Evolutionary conservation across 2,113 vertebrate genomes (phyloP), one percentile per base, ranked within the genome.

Genomic region (Anoplopoma fimbria): DNA sequence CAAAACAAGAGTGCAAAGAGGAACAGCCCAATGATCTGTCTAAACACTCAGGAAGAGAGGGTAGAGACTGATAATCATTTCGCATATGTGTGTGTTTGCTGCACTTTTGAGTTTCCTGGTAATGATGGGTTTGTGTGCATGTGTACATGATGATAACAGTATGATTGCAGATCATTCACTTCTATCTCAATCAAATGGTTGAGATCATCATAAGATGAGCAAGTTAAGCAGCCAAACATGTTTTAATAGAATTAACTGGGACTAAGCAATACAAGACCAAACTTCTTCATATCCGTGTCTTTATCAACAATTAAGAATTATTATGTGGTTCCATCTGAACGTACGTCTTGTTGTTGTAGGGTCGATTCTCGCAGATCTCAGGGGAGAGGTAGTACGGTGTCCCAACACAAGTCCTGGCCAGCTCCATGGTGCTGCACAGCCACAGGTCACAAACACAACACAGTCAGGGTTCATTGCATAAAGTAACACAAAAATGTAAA

Each of bases 311-410:
- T n/a, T n/a, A n/a, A n/a, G n/a, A n/a, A n/a, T n/a, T n/a, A n/a
- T n/a, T n/a, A n/a, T n/a, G n/a, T n/a, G n/a, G 19, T 8, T 36
- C 19, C 25, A 15, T 58, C 55, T 25, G 25, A 10, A 95, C 97
- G 36, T 93, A 98, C 97, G 96, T 98, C 94, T 99, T 99, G 86
- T 97, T 98, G 92, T 98, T 99, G 91, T 99, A 99, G 0, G 97
- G 97, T 31, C 75, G 95, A 92, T 95, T 98, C 89, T 98, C 97
- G 83, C 98, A 99, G 83, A 99, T 98, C 92, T 99, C 98, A 8
- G 98, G 98, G 15, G 97, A 99, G 6, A 99, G 92, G 79, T 98
- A 99, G 86, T 96, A 97, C 0, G 97, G 98, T 0, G 97, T 99
- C 64, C 97, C 98, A 1, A 98, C 94, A 85, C 96, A 97, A 0